Conservation (phyloP, 2,888 invertebrate species). For the Drosophila testacea region DNA sequence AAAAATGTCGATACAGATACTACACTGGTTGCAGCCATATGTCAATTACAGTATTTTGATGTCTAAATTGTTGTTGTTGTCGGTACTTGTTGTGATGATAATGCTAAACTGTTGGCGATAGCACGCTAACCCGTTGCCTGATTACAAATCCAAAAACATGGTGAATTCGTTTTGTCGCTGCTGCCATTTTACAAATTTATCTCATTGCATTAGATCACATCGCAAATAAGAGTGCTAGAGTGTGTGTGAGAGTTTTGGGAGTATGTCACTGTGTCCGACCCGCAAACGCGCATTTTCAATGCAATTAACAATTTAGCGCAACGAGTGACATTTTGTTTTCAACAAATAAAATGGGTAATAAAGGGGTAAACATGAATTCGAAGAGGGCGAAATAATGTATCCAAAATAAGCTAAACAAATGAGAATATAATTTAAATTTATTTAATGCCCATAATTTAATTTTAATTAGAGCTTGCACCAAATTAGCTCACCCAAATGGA, state of each 20-base stretch:
- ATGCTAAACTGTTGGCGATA: slow-evolving; percentile 50
- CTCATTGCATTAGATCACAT: slow-evolving; percentile 48
- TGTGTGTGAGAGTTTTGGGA: neutral
- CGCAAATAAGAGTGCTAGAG: slow-evolving; percentile 8
- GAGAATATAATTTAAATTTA: slow-evolving; percentile 61
- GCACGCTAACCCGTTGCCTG: slow-evolving; percentile 43
- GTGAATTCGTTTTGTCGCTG: slow-evolving; percentile 33
- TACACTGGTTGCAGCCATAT: slow-evolving; percentile 32
- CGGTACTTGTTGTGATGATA: slow-evolving; percentile 15
- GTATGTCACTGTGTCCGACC: neutral
- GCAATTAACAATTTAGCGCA: slow-evolving; percentile 76
- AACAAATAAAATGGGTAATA: slow-evolving; percentile 1
- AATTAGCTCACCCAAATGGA: slow-evolving; percentile 14
- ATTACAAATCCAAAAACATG: slow-evolving; percentile 40
- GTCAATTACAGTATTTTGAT: slow-evolving; percentile 71
- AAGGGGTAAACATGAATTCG: neutral
- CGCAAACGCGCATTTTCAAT: slow-evolving; percentile 42
- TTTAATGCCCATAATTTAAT: slow-evolving; percentile 65
- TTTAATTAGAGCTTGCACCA: slow-evolving; percentile 67
- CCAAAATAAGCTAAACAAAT: slow-evolving; percentile 44
- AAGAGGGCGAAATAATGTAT: neutral
- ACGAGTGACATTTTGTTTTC: slow-evolving; percentile 47
- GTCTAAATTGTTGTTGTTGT: slow-evolving; percentile 51
- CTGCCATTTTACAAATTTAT: slow-evolving; percentile 59
- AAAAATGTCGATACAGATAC: slow-evolving; percentile 13